phyloP scores from a whole-genome alignment of 2,888 invertebrate species.

The Protonemura montana region DNA sequence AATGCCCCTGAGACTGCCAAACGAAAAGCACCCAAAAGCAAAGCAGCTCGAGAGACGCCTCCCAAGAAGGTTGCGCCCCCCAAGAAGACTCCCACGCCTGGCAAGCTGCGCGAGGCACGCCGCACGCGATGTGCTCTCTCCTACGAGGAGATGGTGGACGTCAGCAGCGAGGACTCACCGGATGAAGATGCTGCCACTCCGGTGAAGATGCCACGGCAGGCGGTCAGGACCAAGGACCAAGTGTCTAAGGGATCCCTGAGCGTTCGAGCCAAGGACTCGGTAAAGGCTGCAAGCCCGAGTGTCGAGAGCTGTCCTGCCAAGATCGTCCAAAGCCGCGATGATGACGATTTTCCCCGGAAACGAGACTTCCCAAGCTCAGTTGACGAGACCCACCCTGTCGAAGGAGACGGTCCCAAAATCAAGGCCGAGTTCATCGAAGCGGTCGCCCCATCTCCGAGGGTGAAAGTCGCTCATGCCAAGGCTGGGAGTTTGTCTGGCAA shows the following conservation, averaged over 20 bases:
- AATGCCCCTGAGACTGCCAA: too few relatives aligned
- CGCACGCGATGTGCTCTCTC: conserved; percentile 48
- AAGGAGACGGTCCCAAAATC: not conserved
- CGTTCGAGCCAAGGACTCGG: too few relatives aligned
- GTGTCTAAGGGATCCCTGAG: too few relatives aligned
- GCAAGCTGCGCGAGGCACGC: not conserved
- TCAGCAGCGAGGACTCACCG: conserved; percentile 45
- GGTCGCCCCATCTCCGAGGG: too few relatives aligned
- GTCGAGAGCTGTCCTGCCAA: too few relatives aligned
- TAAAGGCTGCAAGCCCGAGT: too few relatives aligned
- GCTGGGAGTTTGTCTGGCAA: too few relatives aligned
- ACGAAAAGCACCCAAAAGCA: not conserved
- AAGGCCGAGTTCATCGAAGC: not conserved
- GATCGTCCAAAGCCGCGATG: too few relatives aligned
- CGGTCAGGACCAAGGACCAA: too few relatives aligned
- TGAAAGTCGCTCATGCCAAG: too few relatives aligned
- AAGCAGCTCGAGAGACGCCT: not conserved
- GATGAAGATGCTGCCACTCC: not conserved
- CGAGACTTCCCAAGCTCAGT: not conserved
- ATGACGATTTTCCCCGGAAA: too few relatives aligned
- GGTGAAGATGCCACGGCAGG: not conserved
- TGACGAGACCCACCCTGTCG: not conserved
- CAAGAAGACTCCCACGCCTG: not conserved
- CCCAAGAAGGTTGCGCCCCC: not conserved
- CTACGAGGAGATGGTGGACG: conserved; percentile 50